A percentile compares a stretch with the other conserved stretches of the same genome.
phyloP scores from a whole-genome alignment of 2,113 vertebrate genomes.

The Neolamprologus variostigma region DNA sequence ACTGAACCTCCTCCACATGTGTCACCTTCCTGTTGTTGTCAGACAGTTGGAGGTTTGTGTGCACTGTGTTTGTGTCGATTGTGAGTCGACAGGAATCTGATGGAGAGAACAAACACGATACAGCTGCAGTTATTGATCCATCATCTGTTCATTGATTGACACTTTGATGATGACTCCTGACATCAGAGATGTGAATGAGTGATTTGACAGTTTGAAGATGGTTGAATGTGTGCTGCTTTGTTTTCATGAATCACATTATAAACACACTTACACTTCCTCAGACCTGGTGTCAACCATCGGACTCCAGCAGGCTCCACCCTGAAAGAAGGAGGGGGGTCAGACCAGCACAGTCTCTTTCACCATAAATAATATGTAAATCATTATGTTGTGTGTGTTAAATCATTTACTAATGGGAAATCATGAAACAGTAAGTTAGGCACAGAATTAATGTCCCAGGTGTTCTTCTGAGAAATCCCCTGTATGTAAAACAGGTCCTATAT shows the following conservation, averaged over 20 bases:
- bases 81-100: neutral
- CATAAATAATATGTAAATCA: neutral
- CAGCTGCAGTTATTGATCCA: too few species aligned
- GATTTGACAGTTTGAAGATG: too few species aligned
- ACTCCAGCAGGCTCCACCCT: too few species aligned
- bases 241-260: too few species aligned
- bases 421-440: neutral
- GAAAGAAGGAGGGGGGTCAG: neutral
- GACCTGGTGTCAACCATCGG: accelerated
- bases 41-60: neutral
- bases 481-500: neutral
- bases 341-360: neutral
- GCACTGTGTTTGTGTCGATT: neutral
- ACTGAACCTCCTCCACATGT: neutral
- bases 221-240: too few species aligned
- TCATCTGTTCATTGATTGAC: too few species aligned
- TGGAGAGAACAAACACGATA: neutral
- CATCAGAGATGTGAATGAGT: too few species aligned
- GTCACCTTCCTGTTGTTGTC: neutral
- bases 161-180: too few species aligned
- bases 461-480: neutral
- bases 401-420: neutral
- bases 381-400: neutral
- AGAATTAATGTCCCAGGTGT: neutral
- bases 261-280: too few species aligned